Conservation (phyloP, 2,113 vertebrate species). For the Trogon surrucura region DNA sequence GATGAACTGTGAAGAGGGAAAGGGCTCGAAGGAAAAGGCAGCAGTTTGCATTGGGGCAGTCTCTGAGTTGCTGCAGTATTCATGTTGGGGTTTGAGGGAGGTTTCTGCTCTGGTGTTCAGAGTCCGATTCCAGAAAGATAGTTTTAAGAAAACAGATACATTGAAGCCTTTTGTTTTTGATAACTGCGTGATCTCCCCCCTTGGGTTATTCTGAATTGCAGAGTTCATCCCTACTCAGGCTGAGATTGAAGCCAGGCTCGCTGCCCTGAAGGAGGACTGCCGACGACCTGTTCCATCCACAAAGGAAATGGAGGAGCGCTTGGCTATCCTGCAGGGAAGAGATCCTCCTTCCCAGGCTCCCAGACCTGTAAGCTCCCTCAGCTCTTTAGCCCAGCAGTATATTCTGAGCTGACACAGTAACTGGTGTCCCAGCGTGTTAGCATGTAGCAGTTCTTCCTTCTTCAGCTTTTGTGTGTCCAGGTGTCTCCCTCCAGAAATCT, state of each 20-base stretch:
- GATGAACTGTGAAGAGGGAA: not conserved
- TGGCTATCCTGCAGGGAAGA: conserved; percentile 85
- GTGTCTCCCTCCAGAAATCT: not conserved
- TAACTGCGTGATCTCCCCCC: not conserved
- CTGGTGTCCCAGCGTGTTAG: not conserved
- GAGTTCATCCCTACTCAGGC: conserved; percentile 86
- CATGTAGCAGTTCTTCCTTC: not conserved
- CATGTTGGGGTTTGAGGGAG: rapidly evolving
- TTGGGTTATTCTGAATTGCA: conserved; percentile 60
- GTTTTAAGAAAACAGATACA: not conserved
- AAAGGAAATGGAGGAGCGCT: conserved; percentile 87
- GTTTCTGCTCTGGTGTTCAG: not conserved
- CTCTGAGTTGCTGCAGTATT: not conserved
- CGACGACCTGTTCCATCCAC: conserved; percentile 79
- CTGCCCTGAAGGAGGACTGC: conserved; percentile 82
- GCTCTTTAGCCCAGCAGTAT: not conserved
- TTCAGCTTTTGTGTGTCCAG: not conserved
- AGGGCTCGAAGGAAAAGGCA: not conserved
- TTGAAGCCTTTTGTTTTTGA: not conserved
- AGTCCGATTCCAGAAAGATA: not conserved
- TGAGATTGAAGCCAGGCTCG: conserved; percentile 90
- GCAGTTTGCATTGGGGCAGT: not conserved
- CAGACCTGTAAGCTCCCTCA: conserved; percentile 77
- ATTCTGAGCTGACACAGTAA: not conserved
- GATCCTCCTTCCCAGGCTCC: conserved; percentile 75